phyloP scores from a whole-genome alignment of 1,140 invertebrate genomes.

The Pectinophora gossypiella region DNA sequence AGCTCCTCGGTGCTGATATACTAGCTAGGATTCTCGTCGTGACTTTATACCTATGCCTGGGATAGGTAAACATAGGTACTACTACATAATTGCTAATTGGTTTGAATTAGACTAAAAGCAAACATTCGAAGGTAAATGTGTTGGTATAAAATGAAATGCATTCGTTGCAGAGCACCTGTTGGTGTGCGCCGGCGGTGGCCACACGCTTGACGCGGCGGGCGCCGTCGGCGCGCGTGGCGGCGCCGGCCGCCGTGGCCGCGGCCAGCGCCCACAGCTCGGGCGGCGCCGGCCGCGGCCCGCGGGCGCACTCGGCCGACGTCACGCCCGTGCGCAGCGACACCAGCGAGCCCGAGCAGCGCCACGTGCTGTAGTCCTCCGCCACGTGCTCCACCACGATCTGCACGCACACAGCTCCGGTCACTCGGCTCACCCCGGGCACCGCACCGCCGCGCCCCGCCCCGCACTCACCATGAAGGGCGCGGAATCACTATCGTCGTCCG shows the following conservation, averaged over 20 bases:
- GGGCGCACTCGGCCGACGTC: slow-evolving; percentile 35
- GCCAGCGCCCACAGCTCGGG: slow-evolving; percentile 20
- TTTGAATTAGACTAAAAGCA: too few relatives aligned
- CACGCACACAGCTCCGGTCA: neutral
- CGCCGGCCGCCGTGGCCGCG: slow-evolving; percentile 18
- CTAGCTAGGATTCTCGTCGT: too few relatives aligned
- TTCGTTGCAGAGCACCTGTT: too few relatives aligned
- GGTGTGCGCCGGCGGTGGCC: neutral
- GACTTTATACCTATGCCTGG: too few relatives aligned
- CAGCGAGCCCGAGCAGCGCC: slow-evolving; percentile 37
- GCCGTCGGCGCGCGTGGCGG: neutral
- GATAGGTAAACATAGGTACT: too few relatives aligned
- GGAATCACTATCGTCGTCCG: slow-evolving; percentile 30
- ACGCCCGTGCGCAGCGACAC: slow-evolving; percentile 39
- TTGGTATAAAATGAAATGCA: too few relatives aligned
- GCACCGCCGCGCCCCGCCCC: accelerated
- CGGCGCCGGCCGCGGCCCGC: slow-evolving; percentile 8
- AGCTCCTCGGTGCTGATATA: too few relatives aligned
- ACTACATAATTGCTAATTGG: too few relatives aligned
- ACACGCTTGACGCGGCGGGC: neutral
- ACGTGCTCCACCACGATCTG: slow-evolving; percentile 40
- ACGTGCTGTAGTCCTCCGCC: slow-evolving; percentile 8
- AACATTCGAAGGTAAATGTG: too few relatives aligned
- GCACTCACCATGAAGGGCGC: slow-evolving; percentile 29
- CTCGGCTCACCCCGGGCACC: neutral